Conservation (phyloP, 2,888 invertebrate species). For the Hirtodrosophila histrioides region DNA sequence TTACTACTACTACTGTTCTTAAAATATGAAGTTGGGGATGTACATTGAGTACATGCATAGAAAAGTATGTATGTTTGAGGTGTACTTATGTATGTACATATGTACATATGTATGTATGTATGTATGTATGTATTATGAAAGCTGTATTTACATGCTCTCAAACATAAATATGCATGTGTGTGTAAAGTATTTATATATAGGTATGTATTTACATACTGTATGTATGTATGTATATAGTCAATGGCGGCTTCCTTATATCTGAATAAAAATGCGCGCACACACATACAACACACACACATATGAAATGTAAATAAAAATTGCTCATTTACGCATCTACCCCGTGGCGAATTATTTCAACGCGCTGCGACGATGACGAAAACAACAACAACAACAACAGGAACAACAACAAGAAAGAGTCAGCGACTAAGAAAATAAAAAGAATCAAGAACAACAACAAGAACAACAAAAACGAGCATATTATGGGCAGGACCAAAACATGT, state of each 20-base stretch:
- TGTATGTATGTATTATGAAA: too few species aligned
- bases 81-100: conserved; percentile 6
- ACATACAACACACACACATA: conserved; percentile 5
- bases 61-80: background rate
- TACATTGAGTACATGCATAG: background rate
- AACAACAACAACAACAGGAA: conserved; percentile 8
- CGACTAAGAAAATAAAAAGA: conserved; percentile 27
- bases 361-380: conserved; percentile 42
- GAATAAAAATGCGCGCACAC: conserved; percentile 45
- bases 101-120: too few species aligned
- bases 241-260: conserved; percentile 47
- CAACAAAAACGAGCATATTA: conserved; percentile 40
- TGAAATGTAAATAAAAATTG: conserved; percentile 64
- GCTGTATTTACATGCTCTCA: too few species aligned
- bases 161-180: too few species aligned
- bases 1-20: too few species aligned
- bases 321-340: conserved; percentile 73
- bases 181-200: background rate
- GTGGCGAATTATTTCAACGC: conserved; percentile 75
- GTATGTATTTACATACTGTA: background rate
- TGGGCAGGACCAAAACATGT: conserved; percentile 63
- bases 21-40: background rate
- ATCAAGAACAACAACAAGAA: conserved; percentile 13
- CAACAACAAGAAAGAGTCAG: conserved; percentile 19
- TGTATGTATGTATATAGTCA: conserved; percentile 25